Conservation (phyloP, 2,888 invertebrate genomes). For the Tetropium fuscum region DNA sequence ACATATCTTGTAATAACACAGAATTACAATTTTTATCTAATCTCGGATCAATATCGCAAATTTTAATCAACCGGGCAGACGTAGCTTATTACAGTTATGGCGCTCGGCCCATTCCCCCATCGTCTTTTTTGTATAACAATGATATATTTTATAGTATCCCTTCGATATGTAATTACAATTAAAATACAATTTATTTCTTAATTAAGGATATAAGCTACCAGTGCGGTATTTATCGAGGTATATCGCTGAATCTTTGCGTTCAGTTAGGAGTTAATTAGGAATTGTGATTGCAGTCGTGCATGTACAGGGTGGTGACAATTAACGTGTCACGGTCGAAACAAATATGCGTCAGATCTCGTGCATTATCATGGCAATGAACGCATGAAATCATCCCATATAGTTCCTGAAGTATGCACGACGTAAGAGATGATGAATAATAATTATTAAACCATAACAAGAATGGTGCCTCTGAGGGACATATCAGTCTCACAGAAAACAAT, state of each 20-base stretch:
- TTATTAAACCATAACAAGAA: conserved; percentile 33
- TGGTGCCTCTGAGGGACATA: conserved; percentile 26
- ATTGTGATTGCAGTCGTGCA: too few relatives aligned
- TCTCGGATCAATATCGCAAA: conserved; percentile 44
- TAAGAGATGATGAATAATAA: conserved; percentile 28
- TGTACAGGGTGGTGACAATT: too few relatives aligned
- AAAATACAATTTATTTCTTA: conserved; percentile 31
- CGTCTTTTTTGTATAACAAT: conserved; percentile 16
- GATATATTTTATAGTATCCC: conserved; percentile 23
- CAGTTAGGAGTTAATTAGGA: too few relatives aligned
- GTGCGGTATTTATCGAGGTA: not conserved
- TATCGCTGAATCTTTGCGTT: too few relatives aligned
- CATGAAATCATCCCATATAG: conserved; percentile 30
- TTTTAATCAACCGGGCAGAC: conserved; percentile 41
- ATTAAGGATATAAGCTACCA: conserved; percentile 18
- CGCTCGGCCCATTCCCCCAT: conserved; percentile 1
- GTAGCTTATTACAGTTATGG: conserved; percentile 38
- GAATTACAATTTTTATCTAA: conserved; percentile 38
- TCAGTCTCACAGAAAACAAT: conserved; percentile 22
- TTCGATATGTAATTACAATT: conserved; percentile 28
- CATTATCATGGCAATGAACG: too few relatives aligned
- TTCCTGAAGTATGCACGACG: conserved; percentile 12
- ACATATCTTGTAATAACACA: conserved; percentile 34
- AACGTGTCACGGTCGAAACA: too few relatives aligned
- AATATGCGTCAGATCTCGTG: too few relatives aligned